Percentiles rank a stretch among this genome's conserved stretches.
phyloP scores from a whole-genome alignment of 1,140 invertebrate species.

The Drusus annulatus region DNA sequence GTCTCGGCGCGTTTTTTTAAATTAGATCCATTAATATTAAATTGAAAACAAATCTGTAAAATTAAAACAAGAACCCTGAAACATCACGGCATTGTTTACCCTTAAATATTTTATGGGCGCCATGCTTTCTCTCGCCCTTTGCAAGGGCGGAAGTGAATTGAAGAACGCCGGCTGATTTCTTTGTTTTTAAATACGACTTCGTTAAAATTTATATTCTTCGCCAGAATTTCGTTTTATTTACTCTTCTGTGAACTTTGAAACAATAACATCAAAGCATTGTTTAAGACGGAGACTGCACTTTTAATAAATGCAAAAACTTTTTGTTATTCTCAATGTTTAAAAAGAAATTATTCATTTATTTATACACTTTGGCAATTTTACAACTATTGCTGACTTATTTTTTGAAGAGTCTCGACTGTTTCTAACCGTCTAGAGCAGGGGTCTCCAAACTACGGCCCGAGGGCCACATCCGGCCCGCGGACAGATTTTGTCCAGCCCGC shows the following conservation, averaged over 20 bases:
- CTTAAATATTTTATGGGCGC: constrained; percentile 8
- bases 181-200: constrained; percentile 6
- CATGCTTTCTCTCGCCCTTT: background rate
- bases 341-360: too few relatives aligned
- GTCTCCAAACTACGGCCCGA: too few relatives aligned
- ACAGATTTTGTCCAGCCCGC: too few relatives aligned
- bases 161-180: background rate
- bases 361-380: too few relatives aligned
- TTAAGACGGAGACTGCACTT: too few relatives aligned
- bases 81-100: background rate
- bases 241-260: background rate
- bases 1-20: too few relatives aligned
- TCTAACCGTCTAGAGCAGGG: too few relatives aligned
- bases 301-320: too few relatives aligned
- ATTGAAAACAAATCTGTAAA: background rate
- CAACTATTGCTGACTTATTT: too few relatives aligned
- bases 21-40: background rate
- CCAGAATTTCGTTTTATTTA: background rate
- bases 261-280: background rate
- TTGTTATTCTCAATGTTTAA: too few relatives aligned
- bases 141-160: constrained; percentile 1
- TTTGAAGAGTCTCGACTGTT: too few relatives aligned
- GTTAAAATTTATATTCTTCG: background rate
- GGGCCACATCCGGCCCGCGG: too few relatives aligned
- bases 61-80: background rate